Conservation (phyloP, 2,113 vertebrate species). For the Halichoerus grypus region DNA sequence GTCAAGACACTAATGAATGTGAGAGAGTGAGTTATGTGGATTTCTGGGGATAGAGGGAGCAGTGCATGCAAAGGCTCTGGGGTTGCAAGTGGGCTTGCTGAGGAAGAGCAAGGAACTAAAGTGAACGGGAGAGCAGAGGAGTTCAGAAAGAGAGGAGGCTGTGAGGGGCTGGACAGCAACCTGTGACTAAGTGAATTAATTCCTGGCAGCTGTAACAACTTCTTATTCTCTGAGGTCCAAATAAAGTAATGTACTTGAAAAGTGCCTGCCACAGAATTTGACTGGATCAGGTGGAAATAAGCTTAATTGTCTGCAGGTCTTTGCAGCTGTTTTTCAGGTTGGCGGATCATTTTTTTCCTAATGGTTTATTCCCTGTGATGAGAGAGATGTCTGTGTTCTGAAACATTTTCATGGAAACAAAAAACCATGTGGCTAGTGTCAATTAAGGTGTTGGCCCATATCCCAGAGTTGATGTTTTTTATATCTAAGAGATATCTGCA, state of each 20-base stretch:
- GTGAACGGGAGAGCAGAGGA: background rate
- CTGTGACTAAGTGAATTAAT: background rate
- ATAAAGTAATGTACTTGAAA: background rate
- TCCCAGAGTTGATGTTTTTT: conserved; percentile 26
- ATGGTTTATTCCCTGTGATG: background rate
- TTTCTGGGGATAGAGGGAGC: background rate
- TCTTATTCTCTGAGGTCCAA: background rate
- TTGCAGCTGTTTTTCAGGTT: conserved; percentile 16
- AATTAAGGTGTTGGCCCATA: background rate
- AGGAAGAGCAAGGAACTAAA: background rate
- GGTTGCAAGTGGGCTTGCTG: background rate
- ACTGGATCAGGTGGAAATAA: background rate
- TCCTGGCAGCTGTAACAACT: background rate
- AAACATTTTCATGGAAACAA: background rate
- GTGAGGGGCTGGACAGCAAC: background rate
- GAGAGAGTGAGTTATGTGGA: background rate
- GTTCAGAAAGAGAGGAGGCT: background rate
- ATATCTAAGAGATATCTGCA: background rate
- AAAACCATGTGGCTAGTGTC: background rate
- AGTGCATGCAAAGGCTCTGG: background rate
- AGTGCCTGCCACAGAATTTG: background rate
- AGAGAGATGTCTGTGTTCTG: background rate
- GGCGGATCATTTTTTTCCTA: background rate
- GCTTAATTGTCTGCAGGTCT: background rate
- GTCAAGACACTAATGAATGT: background rate